Conservation (phyloP, 1,140 invertebrate genomes). For the Drosophila miranda region DNA sequence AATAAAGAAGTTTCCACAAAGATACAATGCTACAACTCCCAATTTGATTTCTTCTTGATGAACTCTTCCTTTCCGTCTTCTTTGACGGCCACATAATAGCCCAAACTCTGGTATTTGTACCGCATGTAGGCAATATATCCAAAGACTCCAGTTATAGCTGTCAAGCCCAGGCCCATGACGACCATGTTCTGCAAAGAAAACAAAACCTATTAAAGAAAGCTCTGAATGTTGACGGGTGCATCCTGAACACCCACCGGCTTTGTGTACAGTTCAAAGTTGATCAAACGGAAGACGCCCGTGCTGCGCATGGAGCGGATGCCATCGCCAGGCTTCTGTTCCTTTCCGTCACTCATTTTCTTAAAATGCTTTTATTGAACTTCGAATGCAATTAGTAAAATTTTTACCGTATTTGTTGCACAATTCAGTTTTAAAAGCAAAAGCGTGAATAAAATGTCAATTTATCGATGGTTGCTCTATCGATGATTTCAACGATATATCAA, state of each 20-base stretch:
- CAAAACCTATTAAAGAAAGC: no score
- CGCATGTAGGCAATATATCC: conserved; percentile 92
- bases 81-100: conserved; percentile 90
- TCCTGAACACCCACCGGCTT: conserved; percentile 86
- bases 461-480: neutral
- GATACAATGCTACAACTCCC: conserved; percentile 82
- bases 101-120: conserved; percentile 88
- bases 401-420: conserved; percentile 56
- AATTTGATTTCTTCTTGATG: conserved; percentile 90
- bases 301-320: conserved; percentile 89
- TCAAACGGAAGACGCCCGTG: conserved; percentile 87
- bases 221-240: neutral
- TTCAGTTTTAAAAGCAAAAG: conserved; percentile 48
- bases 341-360: conserved; percentile 43
- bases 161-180: conserved; percentile 89
- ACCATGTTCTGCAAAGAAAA: conserved; percentile 86
- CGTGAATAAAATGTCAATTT: conserved; percentile 6
- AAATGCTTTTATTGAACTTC: neutral
- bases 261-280: conserved; percentile 93
- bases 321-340: conserved; percentile 85
- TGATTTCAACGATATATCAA: no score
- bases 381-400: neutral
- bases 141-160: conserved; percentile 87
- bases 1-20: conserved; percentile 69
- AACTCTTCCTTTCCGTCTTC: conserved; percentile 89